Base-by-base conservation (phyloP, 2,888 invertebrate genomes). In the Leptinotarsa haldemani region DNA sequence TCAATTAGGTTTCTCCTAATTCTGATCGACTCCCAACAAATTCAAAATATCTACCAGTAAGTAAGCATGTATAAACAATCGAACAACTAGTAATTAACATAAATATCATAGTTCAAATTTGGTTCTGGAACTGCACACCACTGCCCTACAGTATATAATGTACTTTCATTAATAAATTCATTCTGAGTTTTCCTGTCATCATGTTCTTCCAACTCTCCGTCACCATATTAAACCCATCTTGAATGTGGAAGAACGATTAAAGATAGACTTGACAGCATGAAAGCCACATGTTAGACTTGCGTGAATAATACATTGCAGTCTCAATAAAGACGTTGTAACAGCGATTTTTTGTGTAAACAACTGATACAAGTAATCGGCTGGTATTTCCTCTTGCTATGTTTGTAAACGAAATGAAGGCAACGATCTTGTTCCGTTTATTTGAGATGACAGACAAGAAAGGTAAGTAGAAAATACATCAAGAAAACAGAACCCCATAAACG, bases 311-410 rank as follows among this genome's bases (percentile, higher is more conserved):
- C 56, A 56, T 22, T 20, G 56, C 56, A 56, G 56, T 20, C 56
- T 56, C 56, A 18, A 56, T 56, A 56, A 20, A 56, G 56, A 56
- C 56, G 56, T 40, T 40, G 40, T 56, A 56, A 18, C 56, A 56
- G 56, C 20, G 20, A 56, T 12, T 56, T 56, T 56, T 56, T 56
- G 18, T 18, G 12, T 56, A 56, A 20, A 56, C 56, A 56, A 3
- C 18, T 4, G 2, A 20, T 18, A 56, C 18, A 56, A 18, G 18
- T 56, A 56, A 50, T 56, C 56, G 18, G 56, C 56, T n/a, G 12
- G 56, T 56, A 56, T 20, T 56, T 56, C 56, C 56, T 56, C 56
- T 56, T 20, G 56, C 56, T 18, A 20, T 56, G 13, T 56, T 56
- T 56, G 22, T 56, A 56, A 12, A 56, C 56, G n/a, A 56, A 56